A percentile compares a stretch with the other conserved stretches of the same genome.
phyloP scores from a whole-genome alignment of 1,140 invertebrate genomes.

The Goniozus legneri region DNA sequence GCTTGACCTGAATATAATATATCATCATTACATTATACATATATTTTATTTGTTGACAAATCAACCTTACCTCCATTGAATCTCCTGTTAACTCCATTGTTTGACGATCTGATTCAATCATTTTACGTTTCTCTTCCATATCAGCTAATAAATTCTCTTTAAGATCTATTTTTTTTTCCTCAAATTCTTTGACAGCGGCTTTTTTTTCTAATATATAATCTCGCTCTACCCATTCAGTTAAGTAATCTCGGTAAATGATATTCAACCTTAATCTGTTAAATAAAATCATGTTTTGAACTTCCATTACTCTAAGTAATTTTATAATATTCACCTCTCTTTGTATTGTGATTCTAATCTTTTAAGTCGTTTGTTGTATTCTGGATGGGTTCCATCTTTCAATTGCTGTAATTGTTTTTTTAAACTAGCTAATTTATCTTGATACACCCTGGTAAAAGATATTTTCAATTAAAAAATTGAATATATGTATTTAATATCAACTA shows the following conservation, averaged over 20 bases:
- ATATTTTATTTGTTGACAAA: constrained; percentile 8
- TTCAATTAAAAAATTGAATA: not conserved
- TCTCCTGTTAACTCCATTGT: constrained; percentile 85
- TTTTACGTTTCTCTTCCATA: constrained; percentile 87
- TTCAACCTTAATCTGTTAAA: constrained; percentile 67
- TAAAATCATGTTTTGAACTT: not conserved
- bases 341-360: constrained; percentile 80
- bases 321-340: constrained; percentile 61
- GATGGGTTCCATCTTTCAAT: constrained; percentile 79
- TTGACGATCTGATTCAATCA: constrained; percentile 83
- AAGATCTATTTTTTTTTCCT: constrained; percentile 91
- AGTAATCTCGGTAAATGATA: constrained; percentile 78
- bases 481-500: not conserved
- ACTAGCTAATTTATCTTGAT: constrained; percentile 86
- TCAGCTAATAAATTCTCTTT: constrained; percentile 86
- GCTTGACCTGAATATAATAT: constrained; percentile 58
- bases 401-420: constrained; percentile 89
- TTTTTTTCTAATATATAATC: constrained; percentile 88
- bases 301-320: not conserved
- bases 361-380: constrained; percentile 79
- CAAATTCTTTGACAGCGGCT: constrained; percentile 85
- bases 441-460: constrained; percentile 72
- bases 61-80: constrained; percentile 68
- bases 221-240: constrained; percentile 80
- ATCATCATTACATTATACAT: constrained; percentile 2